Conservation (phyloP, 1,140 invertebrate species). For the Tachypleus tridentatus region DNA sequence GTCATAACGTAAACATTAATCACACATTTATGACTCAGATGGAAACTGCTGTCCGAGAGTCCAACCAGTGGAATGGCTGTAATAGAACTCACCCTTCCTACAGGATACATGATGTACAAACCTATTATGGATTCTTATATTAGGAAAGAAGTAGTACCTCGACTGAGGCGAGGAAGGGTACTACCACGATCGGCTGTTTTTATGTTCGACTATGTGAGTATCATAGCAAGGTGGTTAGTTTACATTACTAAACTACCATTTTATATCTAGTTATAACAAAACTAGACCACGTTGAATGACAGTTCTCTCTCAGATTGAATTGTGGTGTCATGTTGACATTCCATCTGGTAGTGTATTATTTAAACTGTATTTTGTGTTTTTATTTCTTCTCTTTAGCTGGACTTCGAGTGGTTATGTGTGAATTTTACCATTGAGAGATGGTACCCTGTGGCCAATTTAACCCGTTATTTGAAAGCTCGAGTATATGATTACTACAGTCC, state of each 20-base stretch:
- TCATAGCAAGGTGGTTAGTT: too few species aligned
- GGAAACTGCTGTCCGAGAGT: slow-evolving; percentile 63
- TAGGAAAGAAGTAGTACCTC: slow-evolving; percentile 50
- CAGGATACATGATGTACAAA: slow-evolving; percentile 86
- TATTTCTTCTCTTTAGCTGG: slow-evolving; percentile 43
- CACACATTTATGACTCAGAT: slow-evolving; percentile 39
- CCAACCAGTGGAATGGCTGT: slow-evolving; percentile 79
- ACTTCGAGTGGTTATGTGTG: slow-evolving; percentile 68
- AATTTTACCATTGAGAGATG: slow-evolving; percentile 86
- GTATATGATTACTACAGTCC: slow-evolving; percentile 95
- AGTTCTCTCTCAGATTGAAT: too few species aligned
- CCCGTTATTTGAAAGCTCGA: slow-evolving; percentile 71
- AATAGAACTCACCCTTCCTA: slow-evolving; percentile 79
- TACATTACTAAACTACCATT: too few species aligned
- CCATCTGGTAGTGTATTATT: slow-evolving; percentile 1
- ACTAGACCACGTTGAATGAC: too few species aligned
- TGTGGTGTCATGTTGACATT: too few species aligned
- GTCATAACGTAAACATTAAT: too few species aligned
- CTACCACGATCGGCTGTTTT: slow-evolving; percentile 70
- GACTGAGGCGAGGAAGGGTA: slow-evolving; percentile 73
- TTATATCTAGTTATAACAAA: too few species aligned
- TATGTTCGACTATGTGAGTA: slow-evolving; percentile 83
- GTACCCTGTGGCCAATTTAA: slow-evolving; percentile 94
- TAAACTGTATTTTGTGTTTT: background rate
- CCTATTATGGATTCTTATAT: slow-evolving; percentile 76